Percentiles rank a stretch among this genome's conserved stretches.
phyloP scores from a whole-genome alignment of 2,113 vertebrate species.

The Cyanoliseus patagonus region DNA sequence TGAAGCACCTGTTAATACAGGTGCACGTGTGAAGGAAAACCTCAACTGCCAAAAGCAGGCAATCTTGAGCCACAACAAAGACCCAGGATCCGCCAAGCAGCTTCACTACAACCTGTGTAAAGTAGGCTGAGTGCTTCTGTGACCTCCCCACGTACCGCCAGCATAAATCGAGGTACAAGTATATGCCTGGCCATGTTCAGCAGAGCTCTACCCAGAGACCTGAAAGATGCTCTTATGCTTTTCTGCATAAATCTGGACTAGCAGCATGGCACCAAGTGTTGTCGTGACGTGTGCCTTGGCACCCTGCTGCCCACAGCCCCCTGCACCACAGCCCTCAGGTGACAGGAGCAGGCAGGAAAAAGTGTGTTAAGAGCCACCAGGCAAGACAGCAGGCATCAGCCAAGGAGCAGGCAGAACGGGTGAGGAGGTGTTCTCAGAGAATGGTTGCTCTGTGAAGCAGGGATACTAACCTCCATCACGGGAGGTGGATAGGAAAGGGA shows the following conservation, averaged over 20 bases:
- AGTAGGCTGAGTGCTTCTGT: background rate
- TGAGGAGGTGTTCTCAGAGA: background rate
- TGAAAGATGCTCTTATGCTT: background rate
- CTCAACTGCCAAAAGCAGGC: background rate
- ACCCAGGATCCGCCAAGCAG: background rate
- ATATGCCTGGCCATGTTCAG: no score
- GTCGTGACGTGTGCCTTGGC: background rate
- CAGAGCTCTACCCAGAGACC: background rate
- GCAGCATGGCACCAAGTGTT: rapidly evolving
- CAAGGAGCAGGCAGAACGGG: rapidly evolving
- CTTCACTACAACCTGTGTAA: background rate
- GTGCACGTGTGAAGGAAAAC: background rate
- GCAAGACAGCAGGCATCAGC: background rate
- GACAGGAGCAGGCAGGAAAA: background rate
- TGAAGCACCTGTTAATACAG: rapidly evolving
- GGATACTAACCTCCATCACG: no score
- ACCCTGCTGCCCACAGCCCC: background rate
- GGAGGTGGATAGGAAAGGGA: background rate
- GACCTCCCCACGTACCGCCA: background rate
- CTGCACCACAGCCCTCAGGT: background rate
- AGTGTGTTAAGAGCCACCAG: background rate
- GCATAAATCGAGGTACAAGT: background rate
- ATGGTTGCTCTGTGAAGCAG: background rate
- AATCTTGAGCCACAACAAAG: background rate
- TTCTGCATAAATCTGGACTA: background rate